These are phyloP conservation scores for Amorpha juglandis DNA, from an alignment of 2,888 invertebrate species.

Conservation along the genomic window DNA sequence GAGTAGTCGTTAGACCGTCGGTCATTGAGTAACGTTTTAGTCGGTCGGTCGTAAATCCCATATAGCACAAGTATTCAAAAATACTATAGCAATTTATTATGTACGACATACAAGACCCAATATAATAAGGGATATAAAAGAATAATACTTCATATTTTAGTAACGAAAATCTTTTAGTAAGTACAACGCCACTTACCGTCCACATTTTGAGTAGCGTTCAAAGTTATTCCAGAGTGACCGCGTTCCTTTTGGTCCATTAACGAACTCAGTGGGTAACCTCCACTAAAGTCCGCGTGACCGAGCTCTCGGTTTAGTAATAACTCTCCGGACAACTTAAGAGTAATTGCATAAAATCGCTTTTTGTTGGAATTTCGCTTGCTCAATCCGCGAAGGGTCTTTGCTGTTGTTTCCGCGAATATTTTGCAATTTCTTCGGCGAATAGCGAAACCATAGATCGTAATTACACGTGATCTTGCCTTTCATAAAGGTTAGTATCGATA, in stretches of 20 bases:
- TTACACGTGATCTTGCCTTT: constrained; percentile 3
- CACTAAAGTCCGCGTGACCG: constrained; percentile 60
- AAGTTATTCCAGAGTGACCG: constrained; percentile 1
- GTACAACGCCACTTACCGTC: not conserved
- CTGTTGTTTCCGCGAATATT: constrained; percentile 64
- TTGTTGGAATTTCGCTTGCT: constrained; percentile 76
- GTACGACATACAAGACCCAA: too few relatives aligned
- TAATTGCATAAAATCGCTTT: constrained; percentile 80
- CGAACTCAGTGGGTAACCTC: constrained; percentile 24
- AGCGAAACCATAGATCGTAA: constrained; percentile 13
- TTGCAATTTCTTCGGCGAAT: constrained; percentile 52
- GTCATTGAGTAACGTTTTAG: too few relatives aligned
- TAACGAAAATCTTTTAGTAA: not conserved
- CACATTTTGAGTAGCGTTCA: constrained; percentile 6
- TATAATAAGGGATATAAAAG: too few relatives aligned
- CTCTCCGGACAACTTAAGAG: constrained; percentile 72
- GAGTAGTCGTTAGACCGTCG: too few relatives aligned
- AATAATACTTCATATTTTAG: not conserved
- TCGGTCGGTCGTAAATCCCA: too few relatives aligned
- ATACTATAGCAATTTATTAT: too few relatives aligned
- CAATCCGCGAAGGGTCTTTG: constrained; percentile 68
- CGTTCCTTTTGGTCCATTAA: constrained; percentile 17
- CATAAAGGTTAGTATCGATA: not conserved
- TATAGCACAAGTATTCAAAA: too few relatives aligned
- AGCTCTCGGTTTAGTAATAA: constrained; percentile 74